Conservation (phyloP, 2,797 vertebrate genomes). For the Cynopterus sphinx region DNA sequence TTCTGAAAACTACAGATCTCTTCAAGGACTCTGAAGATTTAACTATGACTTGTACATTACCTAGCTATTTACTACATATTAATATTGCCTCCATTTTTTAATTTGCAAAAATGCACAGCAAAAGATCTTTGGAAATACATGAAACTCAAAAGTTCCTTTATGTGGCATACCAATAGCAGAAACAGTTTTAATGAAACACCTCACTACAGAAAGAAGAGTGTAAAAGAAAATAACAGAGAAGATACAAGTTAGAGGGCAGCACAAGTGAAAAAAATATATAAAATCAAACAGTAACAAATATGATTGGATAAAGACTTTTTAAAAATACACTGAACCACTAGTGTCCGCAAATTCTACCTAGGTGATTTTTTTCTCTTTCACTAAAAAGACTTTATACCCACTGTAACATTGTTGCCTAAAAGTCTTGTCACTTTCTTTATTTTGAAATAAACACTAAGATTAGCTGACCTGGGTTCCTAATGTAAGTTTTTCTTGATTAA, state of each 20-base stretch:
- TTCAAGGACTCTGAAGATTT: constrained; percentile 4
- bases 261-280: not conserved
- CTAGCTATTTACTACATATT: not conserved
- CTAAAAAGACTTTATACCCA: constrained; percentile 1
- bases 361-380: constrained; percentile 25
- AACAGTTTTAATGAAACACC: constrained; percentile 64
- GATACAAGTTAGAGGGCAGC: not conserved
- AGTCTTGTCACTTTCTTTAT: constrained; percentile 2
- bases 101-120: not conserved
- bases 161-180: constrained; percentile 31
- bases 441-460: constrained; percentile 34
- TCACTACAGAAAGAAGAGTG: not conserved
- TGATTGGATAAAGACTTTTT: not conserved
- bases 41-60: constrained; percentile 17
- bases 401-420: not conserved
- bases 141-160: not conserved
- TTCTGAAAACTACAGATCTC: not conserved
- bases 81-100: constrained; percentile 10
- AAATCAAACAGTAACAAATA: not conserved
- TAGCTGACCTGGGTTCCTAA: not conserved
- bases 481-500: constrained; percentile 6
- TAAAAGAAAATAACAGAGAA: not conserved
- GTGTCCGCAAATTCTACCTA: not conserved
- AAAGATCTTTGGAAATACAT: not conserved
- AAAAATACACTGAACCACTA: not conserved